A percentile compares a stretch with the other conserved stretches of the same genome.
Conservation (phyloP, 2,888 invertebrate genomes). For the Leucozona laternaria region DNA sequence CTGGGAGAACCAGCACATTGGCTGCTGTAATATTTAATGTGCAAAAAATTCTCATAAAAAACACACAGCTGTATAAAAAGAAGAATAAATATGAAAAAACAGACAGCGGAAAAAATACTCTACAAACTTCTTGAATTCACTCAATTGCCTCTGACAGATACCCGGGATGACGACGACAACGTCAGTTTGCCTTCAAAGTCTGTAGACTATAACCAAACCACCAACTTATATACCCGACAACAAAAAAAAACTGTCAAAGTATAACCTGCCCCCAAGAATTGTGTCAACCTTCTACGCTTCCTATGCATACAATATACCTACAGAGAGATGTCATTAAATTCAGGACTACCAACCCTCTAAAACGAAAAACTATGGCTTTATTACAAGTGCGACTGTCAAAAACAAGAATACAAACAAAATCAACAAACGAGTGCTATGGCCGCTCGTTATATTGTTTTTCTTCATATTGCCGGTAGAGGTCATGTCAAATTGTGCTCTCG, state of each 20-base stretch:
- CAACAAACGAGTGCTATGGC: slow-evolving; percentile 19
- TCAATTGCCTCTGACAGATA: slow-evolving; percentile 65
- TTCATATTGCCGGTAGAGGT: slow-evolving; percentile 29
- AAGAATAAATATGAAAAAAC: neutral
- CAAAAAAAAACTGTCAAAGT: slow-evolving; percentile 55
- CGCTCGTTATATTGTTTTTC: slow-evolving; percentile 59
- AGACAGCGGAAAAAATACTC: slow-evolving; percentile 2
- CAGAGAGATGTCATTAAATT: slow-evolving; percentile 38
- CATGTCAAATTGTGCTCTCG: slow-evolving; percentile 50
- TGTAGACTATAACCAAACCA: neutral
- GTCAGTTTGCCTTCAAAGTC: neutral
- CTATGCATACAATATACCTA: neutral
- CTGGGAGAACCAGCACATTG: slow-evolving; percentile 45
- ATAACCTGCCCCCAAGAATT: slow-evolving; percentile 44
- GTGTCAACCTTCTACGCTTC: slow-evolving; percentile 16
- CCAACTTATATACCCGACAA: neutral
- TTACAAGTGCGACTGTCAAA: slow-evolving; percentile 30
- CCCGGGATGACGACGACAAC: neutral
- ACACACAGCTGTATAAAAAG: neutral
- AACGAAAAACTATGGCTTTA: slow-evolving; percentile 22
- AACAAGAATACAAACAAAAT: slow-evolving; percentile 6
- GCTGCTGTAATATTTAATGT: slow-evolving; percentile 47
- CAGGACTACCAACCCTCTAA: slow-evolving; percentile 39
- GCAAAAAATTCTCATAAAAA: slow-evolving; percentile 17
- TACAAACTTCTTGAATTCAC: slow-evolving; percentile 35